These are phyloP conservation scores for Notolepis coatsorum DNA, from an alignment of 2,797 vertebrate species.

Conservation along the genomic window DNA sequence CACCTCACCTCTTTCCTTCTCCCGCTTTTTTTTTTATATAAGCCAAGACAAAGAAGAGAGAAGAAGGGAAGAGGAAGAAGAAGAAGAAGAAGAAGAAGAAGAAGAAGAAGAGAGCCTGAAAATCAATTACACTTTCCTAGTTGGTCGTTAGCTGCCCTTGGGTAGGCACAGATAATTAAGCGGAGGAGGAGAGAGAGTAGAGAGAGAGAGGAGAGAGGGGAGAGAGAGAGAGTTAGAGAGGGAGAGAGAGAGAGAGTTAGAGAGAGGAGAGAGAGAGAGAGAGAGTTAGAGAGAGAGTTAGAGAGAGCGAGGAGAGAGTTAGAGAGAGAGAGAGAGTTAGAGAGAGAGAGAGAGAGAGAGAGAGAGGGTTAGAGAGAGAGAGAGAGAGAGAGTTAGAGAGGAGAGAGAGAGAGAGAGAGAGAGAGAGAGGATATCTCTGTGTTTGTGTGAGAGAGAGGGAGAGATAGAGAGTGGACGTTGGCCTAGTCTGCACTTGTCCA, in stretches of 20 bases:
- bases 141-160: constrained; percentile 82
- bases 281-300: constrained; percentile 41
- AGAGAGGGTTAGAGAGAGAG: too few relatives aligned
- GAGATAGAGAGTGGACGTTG: too few relatives aligned
- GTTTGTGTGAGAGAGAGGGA: too few relatives aligned
- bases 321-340: constrained; percentile 4
- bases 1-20: too few relatives aligned
- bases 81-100: constrained; percentile 25
- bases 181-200: constrained; percentile 30
- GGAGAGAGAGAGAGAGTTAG: neutral
- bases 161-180: constrained; percentile 84
- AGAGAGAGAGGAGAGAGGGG: neutral
- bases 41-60: too few relatives aligned
- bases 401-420: constrained; percentile 4
- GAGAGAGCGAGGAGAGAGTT: too few relatives aligned
- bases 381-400: too few relatives aligned
- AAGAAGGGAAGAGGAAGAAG: neutral
- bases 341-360: too few relatives aligned
- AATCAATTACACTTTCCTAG: constrained; percentile 80
- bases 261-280: neutral
- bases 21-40: too few relatives aligned
- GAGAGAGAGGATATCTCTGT: too few relatives aligned
- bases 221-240: constrained; percentile 34
- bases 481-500: too few relatives aligned
- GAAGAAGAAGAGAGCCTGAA: constrained; percentile 58